Percentiles rank a stretch among this genome's conserved stretches.
Evolutionary conservation across 1,140 invertebrate genomes (phyloP).

Genomic region (Ceratosolen solmsi): DNA sequence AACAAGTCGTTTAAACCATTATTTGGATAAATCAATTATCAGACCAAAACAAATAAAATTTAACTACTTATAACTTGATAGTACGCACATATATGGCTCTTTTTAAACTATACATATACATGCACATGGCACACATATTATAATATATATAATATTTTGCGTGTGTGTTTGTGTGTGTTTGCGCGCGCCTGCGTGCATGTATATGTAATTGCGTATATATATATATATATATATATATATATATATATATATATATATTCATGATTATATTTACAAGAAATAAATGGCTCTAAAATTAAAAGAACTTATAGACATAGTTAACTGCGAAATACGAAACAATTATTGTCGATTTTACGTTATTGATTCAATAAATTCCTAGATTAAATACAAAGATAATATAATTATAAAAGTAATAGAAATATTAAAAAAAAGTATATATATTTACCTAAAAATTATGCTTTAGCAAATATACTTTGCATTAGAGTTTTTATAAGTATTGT

Average conservation of each 20-base stretch:
- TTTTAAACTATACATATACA: conserved; percentile 14
- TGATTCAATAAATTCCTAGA: neutral
- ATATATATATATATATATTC: neutral
- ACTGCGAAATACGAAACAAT: conserved; percentile 12
- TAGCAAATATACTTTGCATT: neutral
- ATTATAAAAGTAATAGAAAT: neutral
- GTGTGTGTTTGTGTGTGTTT: too few species aligned
- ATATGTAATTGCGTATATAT: too few species aligned
- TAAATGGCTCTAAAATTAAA: conserved; percentile 31
- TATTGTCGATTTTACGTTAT: conserved; percentile 37
- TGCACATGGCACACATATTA: too few species aligned
- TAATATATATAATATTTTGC: too few species aligned
- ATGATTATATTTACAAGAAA: conserved; percentile 44
- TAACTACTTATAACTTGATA: neutral
- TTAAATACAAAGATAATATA: neutral
- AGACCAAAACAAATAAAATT: neutral
- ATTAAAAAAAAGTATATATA: neutral
- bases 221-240: too few species aligned
- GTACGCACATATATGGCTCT: neutral
- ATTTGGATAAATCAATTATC: neutral
- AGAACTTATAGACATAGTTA: conserved; percentile 37
- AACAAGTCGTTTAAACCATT: neutral
- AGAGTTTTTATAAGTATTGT: too few species aligned
- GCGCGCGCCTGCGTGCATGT: too few species aligned
- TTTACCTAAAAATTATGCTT: neutral